Conservation (phyloP, 2,797 vertebrate species). For the Acanthopagrus latus region DNA sequence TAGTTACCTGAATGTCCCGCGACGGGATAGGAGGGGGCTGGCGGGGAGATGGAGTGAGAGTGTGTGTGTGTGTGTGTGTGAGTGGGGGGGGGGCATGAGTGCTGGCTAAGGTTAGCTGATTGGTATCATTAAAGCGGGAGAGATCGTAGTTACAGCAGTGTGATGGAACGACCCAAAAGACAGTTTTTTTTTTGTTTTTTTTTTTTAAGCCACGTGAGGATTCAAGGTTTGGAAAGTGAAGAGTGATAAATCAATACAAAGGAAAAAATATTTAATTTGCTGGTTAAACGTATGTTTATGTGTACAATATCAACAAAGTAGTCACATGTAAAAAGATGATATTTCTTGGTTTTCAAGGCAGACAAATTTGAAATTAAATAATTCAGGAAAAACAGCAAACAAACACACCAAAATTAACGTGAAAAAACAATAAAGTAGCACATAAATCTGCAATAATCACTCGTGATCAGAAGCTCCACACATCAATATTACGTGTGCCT, state of each 20-base stretch:
- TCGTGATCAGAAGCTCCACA: constrained; percentile 4
- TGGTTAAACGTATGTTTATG: neutral
- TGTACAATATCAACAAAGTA: neutral
- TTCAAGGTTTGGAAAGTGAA: constrained; percentile 23
- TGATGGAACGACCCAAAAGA: constrained; percentile 60
- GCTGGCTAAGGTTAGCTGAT: constrained; percentile 80
- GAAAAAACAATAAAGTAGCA: neutral
- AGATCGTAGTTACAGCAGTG: constrained; percentile 72
- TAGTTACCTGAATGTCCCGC: constrained; percentile 97
- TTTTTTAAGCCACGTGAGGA: constrained; percentile 22
- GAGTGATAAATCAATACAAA: neutral
- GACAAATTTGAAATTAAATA: neutral
- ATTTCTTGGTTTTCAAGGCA: neutral
- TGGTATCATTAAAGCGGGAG: constrained; percentile 78
- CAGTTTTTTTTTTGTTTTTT: neutral
- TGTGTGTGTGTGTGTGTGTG: constrained; percentile 64
- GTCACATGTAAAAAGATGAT: neutral
- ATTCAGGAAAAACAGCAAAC: neutral
- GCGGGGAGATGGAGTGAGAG: constrained; percentile 66
- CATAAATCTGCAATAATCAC: neutral
- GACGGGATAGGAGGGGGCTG: constrained; percentile 89
- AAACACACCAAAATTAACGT: neutral
- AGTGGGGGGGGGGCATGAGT: constrained; percentile 77
- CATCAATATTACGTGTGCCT: constrained; percentile 23
- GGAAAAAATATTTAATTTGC: neutral